Base-by-base conservation (phyloP, 2,888 invertebrate genomes). In the Hololepta plana region DNA sequence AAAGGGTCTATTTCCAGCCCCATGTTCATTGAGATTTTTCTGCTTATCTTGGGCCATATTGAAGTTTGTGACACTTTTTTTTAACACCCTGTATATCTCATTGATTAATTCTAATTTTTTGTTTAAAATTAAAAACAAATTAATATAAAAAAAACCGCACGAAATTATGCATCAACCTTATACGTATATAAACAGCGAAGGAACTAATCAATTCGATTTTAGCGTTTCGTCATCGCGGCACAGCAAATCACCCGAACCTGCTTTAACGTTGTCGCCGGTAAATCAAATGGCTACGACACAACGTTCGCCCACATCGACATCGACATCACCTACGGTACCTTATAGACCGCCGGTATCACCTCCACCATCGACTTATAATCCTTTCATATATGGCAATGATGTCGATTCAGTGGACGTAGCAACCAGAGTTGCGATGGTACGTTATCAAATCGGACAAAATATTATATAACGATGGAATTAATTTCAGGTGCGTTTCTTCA, bases 401-500 rank as follows among this genome's bases (percentile, higher is more conserved):
- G 87, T 95, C 0, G 98, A 99, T 53, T 91, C 93, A 0, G 96
- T 98, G 0, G 98, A 99, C 54, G 77, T 99, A 11, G 96, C 98
- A 5, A 95, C 93, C 0, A 60, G 98, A 33, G 91, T 99, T 23
- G 96, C 95, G 8, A 93, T 95, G 91, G 91, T 82, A 48, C 4
- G 7, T 24, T 19, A 14, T 28, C 19, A 9, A 16, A 13, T 24
- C 9, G 9, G 13, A 12, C 24, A 24, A 5, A 5, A 24, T 23
- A 23, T 24, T 14, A 30, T 3, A 30, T 28, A n/a, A n/a, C n/a
- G n/a, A n/a, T n/a, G n/a, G n/a, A n/a, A n/a, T 33, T 34, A 21
- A 28, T 46, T 54, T 29, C 53, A 81, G 81, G 75, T 90, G 13
- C 74, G 90, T 6, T 98, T 98, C 57, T 96, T 96, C 65, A 95